A percentile compares a stretch with the other conserved stretches of the same genome.
Conservation (phyloP, 2,797 vertebrate species). For the Anas flavirostris region DNA sequence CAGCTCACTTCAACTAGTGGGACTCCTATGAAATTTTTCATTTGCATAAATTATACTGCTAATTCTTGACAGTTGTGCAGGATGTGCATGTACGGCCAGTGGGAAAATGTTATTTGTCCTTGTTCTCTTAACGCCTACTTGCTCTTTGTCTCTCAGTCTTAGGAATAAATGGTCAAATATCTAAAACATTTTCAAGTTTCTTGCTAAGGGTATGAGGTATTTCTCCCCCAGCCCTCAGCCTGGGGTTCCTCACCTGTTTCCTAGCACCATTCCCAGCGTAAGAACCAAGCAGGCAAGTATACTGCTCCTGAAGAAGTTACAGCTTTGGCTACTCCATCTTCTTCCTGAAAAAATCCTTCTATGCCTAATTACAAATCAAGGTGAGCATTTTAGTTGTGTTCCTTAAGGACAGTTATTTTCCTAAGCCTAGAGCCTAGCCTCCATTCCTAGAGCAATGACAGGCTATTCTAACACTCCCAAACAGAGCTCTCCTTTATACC, state of each 20-base stretch:
- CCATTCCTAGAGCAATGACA: neutral
- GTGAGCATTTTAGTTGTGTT: neutral
- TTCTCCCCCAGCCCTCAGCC: rapidly evolving
- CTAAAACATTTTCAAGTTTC: neutral
- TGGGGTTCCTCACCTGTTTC: neutral
- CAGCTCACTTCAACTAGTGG: neutral
- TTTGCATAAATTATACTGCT: neutral
- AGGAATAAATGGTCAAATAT: neutral
- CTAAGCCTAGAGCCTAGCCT: neutral
- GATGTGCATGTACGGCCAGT: neutral
- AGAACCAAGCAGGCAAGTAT: neutral
- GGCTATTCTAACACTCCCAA: neutral
- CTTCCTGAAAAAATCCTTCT: neutral
- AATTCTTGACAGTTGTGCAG: neutral
- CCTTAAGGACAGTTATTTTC: neutral
- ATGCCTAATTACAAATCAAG: neutral
- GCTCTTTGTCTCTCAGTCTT: neutral
- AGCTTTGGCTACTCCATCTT: neutral
- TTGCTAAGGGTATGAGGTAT: neutral
- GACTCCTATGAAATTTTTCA: neutral
- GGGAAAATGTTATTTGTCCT: neutral
- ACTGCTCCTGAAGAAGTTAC: neutral
- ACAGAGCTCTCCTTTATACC: neutral
- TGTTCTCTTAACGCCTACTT: neutral
- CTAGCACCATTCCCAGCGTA: neutral